Conservation (phyloP, 2,113 vertebrate genomes). For the Leucoraja erinaceus region DNA sequence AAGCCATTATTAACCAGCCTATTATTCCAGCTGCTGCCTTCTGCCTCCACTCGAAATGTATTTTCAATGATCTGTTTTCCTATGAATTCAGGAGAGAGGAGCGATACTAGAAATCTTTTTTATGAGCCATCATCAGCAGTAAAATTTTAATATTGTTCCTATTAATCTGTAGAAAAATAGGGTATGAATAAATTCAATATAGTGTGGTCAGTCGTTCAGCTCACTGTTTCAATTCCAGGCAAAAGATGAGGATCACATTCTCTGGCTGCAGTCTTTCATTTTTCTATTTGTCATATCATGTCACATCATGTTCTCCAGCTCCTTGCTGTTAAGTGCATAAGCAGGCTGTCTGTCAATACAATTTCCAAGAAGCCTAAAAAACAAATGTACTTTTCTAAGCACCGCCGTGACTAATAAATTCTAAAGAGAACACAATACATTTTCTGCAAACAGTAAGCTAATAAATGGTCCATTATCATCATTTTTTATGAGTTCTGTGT, state of each 20-base stretch:
- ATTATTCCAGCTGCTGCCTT: conserved; percentile 19
- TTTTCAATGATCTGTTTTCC: neutral
- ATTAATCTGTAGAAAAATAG: neutral
- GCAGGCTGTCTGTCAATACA: neutral
- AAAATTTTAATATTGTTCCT: conserved; percentile 11
- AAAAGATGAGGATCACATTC: neutral
- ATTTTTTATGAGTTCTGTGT: neutral
- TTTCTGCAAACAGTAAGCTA: neutral
- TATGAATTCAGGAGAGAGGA: neutral
- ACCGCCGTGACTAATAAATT: neutral
- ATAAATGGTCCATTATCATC: neutral
- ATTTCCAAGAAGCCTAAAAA: neutral
- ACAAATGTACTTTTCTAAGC: conserved; percentile 1
- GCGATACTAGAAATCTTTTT: conserved; percentile 25
- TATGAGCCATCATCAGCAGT: neutral
- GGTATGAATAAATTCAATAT: neutral
- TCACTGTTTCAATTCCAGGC: neutral
- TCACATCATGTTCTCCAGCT: neutral
- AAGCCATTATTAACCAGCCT: conserved; percentile 1
- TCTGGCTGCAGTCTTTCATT: neutral
- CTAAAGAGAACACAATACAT: neutral
- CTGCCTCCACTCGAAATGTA: neutral
- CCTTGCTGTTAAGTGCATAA: neutral
- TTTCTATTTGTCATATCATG: conserved; percentile 11
- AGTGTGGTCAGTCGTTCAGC: neutral